Evolutionary conservation across 2,797 vertebrate genomes (phyloP), one percentile per base, ranked within the genome.

Genomic region (Choloepus didactylus): DNA sequence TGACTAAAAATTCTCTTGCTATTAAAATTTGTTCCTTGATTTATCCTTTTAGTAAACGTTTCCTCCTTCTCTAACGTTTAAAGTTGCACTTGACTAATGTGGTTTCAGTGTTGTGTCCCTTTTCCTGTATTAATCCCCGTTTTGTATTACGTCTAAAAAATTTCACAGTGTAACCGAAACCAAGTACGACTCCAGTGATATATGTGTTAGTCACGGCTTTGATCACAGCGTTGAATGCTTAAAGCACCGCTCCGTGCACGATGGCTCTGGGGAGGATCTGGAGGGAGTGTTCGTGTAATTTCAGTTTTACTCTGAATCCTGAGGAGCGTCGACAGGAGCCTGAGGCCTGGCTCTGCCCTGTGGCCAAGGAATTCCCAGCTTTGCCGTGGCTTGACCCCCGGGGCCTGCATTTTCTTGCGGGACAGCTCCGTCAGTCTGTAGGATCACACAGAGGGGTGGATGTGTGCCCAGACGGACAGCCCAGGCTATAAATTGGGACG

Each of bases 1-100:
- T 94, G n/a, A 89, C 56, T 94, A 62, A 73, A 69, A 35, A 72
- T 77, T 77, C 41, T 70, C 83, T 88, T 79, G 49, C 12, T 84
- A 79, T 31, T 79, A 21, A 94, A 49, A 76, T 19, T 31, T 79
- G 3, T 35, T 76, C 60, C 38, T 86, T 67, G 38, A 16, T 93
- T 80, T 91, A 73, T 80, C 41, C 76, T 85, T 90, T 91, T 84
- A 21, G 18, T 44, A 85, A 87, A 6, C 44, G 29, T 73, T 77
- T 54, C 64, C 23, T 94, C 56, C 62, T 66, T 77, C 70, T 44
- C 46, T 44, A n/a, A 73, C 60, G 9, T 29, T 90, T 79, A 80
- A 49, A 31, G 29, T 62, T 75, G 64, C 8, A 21, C 19, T 21
- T 38, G 46, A 5, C 27, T 49, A 73, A 14, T 5, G 5, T 75